These are phyloP conservation scores for Hoplodrina blanda DNA, from an alignment of 2,888 invertebrate species.

Conservation along the genomic window DNA sequence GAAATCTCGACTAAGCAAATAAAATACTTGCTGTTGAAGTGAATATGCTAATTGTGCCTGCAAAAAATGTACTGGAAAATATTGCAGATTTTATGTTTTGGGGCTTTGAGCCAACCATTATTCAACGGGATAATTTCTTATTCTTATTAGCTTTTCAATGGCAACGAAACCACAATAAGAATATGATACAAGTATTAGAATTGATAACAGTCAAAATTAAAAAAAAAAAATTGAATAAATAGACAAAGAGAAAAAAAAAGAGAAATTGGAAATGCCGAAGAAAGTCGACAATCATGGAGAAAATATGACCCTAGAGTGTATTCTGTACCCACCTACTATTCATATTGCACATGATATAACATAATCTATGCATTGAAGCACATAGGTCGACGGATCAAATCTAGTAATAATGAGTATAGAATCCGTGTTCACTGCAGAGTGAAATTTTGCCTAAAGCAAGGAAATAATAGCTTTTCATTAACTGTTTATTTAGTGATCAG, in stretches of 20 bases:
- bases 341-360: background rate
- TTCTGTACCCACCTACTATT: background rate
- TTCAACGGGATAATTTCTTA: background rate
- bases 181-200: background rate
- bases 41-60: conserved; percentile 41
- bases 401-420: conserved; percentile 19
- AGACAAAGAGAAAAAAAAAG: too few species aligned
- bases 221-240: too few species aligned
- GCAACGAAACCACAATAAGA: background rate
- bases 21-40: conserved; percentile 35
- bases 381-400: conserved; percentile 7
- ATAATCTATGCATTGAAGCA: conserved; percentile 3
- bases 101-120: background rate
- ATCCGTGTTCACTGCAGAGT: background rate
- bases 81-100: background rate
- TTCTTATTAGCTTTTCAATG: background rate
- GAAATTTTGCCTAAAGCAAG: conserved; percentile 43
- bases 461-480: conserved; percentile 33
- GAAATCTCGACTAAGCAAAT: conserved; percentile 47
- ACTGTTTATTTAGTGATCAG: conserved; percentile 42
- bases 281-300: conserved; percentile 31
- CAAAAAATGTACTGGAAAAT: background rate
- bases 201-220: too few species aligned
- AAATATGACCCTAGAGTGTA: conserved; percentile 7
- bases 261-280: background rate